Evolutionary conservation across 2,113 vertebrate genomes (phyloP).

Genomic region (Oryzias melastigma): DNA sequence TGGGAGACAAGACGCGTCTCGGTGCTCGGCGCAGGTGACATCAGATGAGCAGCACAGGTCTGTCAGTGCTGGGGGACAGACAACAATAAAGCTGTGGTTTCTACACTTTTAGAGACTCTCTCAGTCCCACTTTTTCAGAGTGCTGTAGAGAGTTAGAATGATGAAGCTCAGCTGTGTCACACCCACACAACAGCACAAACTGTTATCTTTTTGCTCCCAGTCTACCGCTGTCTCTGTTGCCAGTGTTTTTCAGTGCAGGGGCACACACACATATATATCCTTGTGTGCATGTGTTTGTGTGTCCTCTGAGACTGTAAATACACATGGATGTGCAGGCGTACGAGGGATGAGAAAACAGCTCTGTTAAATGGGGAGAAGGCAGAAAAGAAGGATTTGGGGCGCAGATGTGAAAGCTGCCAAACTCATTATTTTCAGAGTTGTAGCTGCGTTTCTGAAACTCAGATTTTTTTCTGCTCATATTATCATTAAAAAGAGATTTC

Average conservation of each 20-base stretch:
- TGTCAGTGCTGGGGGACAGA: conserved; percentile 20
- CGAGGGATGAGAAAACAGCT: conserved; percentile 43
- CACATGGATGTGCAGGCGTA: conserved; percentile 29
- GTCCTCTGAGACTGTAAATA: conserved; percentile 25
- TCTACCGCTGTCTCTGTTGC: conserved; percentile 53
- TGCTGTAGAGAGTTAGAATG: conserved; percentile 34
- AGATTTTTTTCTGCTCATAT: neutral
- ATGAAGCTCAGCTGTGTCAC: conserved; percentile 48
- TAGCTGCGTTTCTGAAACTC: conserved; percentile 12
- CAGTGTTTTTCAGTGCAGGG: conserved; percentile 25
- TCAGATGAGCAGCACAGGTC: conserved; percentile 26
- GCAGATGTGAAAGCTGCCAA: conserved; percentile 39
- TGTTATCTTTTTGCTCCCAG: conserved; percentile 58
- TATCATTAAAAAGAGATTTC: conserved; percentile 9
- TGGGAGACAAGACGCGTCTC: conserved; percentile 23
- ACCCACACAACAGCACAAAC: conserved; percentile 59
- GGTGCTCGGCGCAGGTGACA: conserved; percentile 31
- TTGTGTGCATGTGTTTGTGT: conserved; percentile 22
- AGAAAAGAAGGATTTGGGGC: conserved; percentile 37
- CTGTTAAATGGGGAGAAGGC: conserved; percentile 23
- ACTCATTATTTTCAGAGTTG: conserved; percentile 37
- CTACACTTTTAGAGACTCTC: conserved; percentile 44
- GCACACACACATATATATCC: neutral
- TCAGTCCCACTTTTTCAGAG: conserved; percentile 23
- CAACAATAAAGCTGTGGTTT: conserved; percentile 41